Percentiles rank a stretch among this genome's conserved stretches.
Evolutionary conservation across 2,888 invertebrate species (phyloP).

Genomic region (Syritta pipiens): DNA sequence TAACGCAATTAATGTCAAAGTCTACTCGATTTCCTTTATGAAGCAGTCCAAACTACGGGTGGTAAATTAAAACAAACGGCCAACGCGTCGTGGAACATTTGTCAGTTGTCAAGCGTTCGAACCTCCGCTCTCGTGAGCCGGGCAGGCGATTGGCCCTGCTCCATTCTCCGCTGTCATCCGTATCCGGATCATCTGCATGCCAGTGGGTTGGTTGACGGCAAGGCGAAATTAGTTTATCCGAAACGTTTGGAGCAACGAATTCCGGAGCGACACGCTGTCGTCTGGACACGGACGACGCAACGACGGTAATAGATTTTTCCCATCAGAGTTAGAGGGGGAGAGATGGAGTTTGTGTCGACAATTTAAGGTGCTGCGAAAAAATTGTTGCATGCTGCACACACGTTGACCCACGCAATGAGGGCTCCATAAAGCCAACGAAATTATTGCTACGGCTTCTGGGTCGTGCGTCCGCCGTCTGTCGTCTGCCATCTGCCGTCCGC

Average conservation of each 20-base stretch:
- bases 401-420: not conserved
- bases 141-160: slow-evolving; percentile 3
- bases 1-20: slow-evolving; percentile 72
- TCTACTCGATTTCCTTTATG: slow-evolving; percentile 72
- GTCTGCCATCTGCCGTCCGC: no score
- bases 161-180: slow-evolving; percentile 28
- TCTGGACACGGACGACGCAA: not conserved
- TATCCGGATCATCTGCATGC: slow-evolving; percentile 45
- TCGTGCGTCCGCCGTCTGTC: not conserved
- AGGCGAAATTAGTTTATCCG: slow-evolving; percentile 58
- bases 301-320: slow-evolving; percentile 46
- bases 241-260: slow-evolving; percentile 43
- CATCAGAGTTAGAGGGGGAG: no score
- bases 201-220: slow-evolving; percentile 44
- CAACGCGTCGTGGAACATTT: slow-evolving; percentile 72
- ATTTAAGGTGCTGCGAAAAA: no score
- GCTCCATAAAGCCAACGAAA: slow-evolving; percentile 1
- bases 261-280: not conserved
- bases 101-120: slow-evolving; percentile 71
- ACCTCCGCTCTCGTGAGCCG: slow-evolving; percentile 7
- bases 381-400: no score
- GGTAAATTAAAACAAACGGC: slow-evolving; percentile 73
- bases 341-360: no score
- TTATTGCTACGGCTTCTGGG: slow-evolving; percentile 19
- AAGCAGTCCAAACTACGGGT: slow-evolving; percentile 71